Conservation (phyloP, 2,797 vertebrate genomes). For the Epinephelus coioides region DNA sequence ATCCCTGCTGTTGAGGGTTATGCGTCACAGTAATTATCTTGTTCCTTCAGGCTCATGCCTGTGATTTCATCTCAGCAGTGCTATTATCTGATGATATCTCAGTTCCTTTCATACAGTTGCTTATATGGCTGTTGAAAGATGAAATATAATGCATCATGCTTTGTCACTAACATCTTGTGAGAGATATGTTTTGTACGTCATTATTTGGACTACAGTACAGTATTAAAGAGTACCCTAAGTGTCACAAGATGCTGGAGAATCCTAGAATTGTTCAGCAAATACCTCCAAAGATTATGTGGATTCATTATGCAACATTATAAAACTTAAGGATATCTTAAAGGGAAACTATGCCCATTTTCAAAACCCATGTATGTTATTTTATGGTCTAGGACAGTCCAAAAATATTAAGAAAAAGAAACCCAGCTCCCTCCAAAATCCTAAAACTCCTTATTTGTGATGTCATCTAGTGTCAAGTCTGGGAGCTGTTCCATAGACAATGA, state of each 20-base stretch:
- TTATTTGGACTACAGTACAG: neutral
- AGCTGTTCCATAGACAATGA: too few species aligned
- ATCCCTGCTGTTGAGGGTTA: neutral
- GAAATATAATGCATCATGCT: neutral
- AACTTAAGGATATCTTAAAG: neutral
- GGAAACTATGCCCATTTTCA: too few species aligned
- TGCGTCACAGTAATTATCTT: neutral
- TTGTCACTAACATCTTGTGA: too few species aligned
- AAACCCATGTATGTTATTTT: too few species aligned
- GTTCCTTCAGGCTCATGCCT: neutral
- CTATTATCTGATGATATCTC: neutral
- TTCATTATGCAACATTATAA: neutral
- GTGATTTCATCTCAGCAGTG: conserved; percentile 2
- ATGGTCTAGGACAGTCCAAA: too few species aligned
- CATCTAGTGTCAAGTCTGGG: too few species aligned
- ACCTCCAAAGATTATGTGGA: neutral
- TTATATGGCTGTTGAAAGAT: neutral
- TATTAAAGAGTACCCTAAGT: neutral
- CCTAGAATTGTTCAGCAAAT: neutral
- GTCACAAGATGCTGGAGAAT: neutral
- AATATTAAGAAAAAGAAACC: too few species aligned
- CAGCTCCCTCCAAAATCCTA: too few species aligned
- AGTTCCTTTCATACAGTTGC: neutral
- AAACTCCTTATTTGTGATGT: too few species aligned
- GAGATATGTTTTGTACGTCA: neutral